These are phyloP conservation scores for Oreochromis aureus DNA, from an alignment of 2,113 vertebrate species.

Conservation along the genomic window DNA sequence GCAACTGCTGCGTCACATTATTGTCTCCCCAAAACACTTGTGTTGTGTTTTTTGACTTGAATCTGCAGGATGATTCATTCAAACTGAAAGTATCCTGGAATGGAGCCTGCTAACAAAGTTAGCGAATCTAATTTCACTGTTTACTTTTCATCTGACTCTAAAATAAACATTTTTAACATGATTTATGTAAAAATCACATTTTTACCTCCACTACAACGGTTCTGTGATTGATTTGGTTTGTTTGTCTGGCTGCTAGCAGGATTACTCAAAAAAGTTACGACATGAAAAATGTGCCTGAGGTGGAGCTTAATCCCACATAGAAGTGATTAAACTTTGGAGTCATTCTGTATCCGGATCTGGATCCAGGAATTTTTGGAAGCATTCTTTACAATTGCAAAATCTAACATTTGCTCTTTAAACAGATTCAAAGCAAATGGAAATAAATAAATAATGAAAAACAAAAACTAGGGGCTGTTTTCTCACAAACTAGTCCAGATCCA, in stretches of 20 bases:
- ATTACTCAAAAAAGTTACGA: background rate
- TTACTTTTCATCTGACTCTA: background rate
- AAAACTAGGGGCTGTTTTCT: background rate
- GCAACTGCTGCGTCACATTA: background rate
- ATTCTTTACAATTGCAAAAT: background rate
- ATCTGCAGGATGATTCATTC: background rate
- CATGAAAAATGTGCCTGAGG: background rate
- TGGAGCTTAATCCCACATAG: background rate
- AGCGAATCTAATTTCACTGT: background rate
- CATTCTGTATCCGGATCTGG: background rate
- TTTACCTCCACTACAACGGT: background rate
- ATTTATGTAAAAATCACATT: background rate
- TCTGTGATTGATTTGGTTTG: background rate
- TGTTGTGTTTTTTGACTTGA: background rate
- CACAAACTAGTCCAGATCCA: background rate
- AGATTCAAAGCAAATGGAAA: background rate
- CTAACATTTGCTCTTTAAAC: background rate
- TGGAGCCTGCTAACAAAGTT: background rate
- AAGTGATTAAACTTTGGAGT: background rate
- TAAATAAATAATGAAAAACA: background rate
- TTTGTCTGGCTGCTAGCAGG: background rate
- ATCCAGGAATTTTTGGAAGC: background rate
- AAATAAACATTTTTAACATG: background rate
- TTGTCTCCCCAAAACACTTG: background rate
- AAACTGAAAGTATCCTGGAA: background rate